These are phyloP conservation scores for Physocephala rufipes DNA, from an alignment of 2,888 invertebrate genomes.

Conservation along the genomic window DNA sequence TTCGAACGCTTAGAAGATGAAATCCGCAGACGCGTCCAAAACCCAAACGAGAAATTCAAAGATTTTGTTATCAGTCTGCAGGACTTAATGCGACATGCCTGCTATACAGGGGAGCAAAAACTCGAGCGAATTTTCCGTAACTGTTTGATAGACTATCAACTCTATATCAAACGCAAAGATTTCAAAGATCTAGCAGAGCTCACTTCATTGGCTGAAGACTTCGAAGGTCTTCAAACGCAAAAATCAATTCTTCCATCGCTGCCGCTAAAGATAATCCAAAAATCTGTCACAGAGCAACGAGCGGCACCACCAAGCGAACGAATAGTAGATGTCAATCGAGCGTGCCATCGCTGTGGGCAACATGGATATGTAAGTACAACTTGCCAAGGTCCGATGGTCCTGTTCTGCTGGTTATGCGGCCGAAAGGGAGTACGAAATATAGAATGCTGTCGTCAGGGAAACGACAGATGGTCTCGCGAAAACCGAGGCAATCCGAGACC, in stretches of 20 bases:
- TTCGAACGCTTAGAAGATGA: not conserved
- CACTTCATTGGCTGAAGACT: constrained; percentile 15
- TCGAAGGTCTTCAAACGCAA: not conserved
- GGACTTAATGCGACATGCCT: constrained; percentile 10
- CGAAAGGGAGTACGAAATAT: not conserved
- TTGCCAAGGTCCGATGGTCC: no score
- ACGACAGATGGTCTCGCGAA: constrained; percentile 4
- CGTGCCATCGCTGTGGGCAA: constrained; percentile 7
- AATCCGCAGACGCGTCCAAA: constrained; percentile 6
- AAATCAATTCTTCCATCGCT: no score
- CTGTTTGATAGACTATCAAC: constrained; percentile 13
- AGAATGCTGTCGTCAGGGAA: constrained; percentile 23
- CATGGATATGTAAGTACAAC: constrained; percentile 9
- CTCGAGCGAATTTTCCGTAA: constrained; percentile 27
- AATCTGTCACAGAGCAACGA: not conserved
- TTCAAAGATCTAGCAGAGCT: constrained; percentile 19
- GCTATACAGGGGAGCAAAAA: constrained; percentile 12
- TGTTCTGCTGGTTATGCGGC: constrained; percentile 16
- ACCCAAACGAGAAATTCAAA: not conserved
- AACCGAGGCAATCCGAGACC: constrained; percentile 8
- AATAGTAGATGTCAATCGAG: not conserved
- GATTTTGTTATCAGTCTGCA: not conserved
- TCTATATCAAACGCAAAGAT: constrained; percentile 21
- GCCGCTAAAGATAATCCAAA: not conserved
- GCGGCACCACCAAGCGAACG: not conserved